Evolutionary conservation across 2,797 vertebrate species (phyloP).

Genomic region (Girardinus metallicus): DNA sequence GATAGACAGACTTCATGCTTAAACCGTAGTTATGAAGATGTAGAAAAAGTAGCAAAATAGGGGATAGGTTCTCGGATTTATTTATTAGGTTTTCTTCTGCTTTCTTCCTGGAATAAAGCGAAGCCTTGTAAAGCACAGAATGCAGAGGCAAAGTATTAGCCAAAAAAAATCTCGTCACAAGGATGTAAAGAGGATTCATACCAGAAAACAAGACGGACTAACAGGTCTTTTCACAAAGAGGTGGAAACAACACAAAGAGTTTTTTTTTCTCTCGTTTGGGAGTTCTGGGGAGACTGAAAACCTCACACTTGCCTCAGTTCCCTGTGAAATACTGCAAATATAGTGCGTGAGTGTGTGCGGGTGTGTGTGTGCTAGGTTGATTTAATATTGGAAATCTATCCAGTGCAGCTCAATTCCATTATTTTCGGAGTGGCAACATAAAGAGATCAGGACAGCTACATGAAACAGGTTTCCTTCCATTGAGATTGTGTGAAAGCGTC

Average conservation of each 20-base stretch:
- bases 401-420: neutral
- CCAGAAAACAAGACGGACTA: conserved; percentile 1
- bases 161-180: neutral
- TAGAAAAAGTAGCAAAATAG: neutral
- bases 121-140: neutral
- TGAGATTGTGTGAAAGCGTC: conserved; percentile 4
- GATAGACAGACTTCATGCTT: conserved; percentile 16
- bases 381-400: conserved; percentile 12
- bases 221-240: conserved; percentile 5
- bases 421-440: conserved; percentile 1
- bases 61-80: no score
- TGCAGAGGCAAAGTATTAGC: neutral
- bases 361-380: neutral
- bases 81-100: neutral
- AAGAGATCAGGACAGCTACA: conserved; percentile 5
- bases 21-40: conserved; percentile 4
- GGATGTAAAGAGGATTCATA: conserved; percentile 8
- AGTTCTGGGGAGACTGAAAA: conserved; percentile 11
- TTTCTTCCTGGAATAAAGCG: no score
- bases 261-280: neutral
- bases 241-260: neutral
- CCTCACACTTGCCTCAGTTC: neutral
- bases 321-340: conserved; percentile 7
- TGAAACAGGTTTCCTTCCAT: conserved; percentile 10
- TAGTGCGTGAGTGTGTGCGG: neutral